Evolutionary conservation across 2,888 invertebrate species (phyloP), one percentile per base, ranked within the genome.

Genomic region (Mongoloraphidia duomilia): DNA sequence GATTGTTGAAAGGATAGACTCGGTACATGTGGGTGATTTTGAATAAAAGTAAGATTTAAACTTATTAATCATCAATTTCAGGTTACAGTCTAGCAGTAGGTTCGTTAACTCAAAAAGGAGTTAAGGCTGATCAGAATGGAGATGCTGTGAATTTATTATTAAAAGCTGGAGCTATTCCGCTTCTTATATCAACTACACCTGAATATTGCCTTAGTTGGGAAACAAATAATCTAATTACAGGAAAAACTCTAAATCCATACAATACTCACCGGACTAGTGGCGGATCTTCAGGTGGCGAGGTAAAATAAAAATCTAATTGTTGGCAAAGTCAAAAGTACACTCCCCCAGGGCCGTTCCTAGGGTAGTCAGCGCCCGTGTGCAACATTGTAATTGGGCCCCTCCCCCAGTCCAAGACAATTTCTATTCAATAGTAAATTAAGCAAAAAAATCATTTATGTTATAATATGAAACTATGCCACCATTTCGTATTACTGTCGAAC

Each of bases 241-340:
- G 83, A 1, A 62, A 67, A 34, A 76, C 81, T 0, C 66, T 63
- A 46, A 82, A 83, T 64, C 77, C 82, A 1, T 83, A 82, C 59
- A 73, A 81, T 58, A 65, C 66, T 0, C 68, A 71, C 5, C 64
- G 74, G 35, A 78, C 65, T 1, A 65, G 73, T 9, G 80, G 80
- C 8, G 83, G 82, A 41, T 80, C 80, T 39, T 79, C 79, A 43
- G 80, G 80, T 54, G 74, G 74, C 47, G 75, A 76, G 61, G 75
- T 71, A 59, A 26, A 17, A 2, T 17, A 17, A 17, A 17, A 17
- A 17, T 17, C 4, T 3, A 4, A 17, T 17, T 4, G 4, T 4
- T 17, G 17, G 17, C 17, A 17, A 17, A 17, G 17, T 4, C 17
- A 17, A 17, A 17, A 17, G 17, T 17, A 2, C 17, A 17, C 17